Evolutionary conservation across 2,797 vertebrate genomes (phyloP).

Genomic region (Malacoraja senta): DNA sequence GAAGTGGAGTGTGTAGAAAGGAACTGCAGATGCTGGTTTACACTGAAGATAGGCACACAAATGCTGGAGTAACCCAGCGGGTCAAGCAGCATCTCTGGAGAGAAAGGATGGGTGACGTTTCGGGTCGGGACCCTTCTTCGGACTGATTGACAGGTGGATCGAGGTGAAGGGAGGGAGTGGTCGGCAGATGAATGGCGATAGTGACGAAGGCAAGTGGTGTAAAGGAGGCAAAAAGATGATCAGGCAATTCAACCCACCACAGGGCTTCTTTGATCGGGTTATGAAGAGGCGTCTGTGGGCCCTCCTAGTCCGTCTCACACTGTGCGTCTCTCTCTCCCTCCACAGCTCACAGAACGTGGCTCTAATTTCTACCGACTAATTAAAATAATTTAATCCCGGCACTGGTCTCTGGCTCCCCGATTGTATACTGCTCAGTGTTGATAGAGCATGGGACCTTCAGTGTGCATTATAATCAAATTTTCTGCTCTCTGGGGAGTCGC

Average conservation of each 20-base stretch:
- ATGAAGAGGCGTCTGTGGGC: neutral
- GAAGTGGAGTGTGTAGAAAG: no score
- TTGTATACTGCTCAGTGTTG: slow-evolving; percentile 27
- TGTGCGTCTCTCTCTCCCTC: neutral
- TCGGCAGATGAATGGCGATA: no score
- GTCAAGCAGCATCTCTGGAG: no score
- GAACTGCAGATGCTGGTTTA: no score
- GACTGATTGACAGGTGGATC: no score
- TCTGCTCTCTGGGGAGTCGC: slow-evolving; percentile 23
- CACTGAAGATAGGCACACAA: no score
- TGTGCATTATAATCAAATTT: slow-evolving; percentile 34
- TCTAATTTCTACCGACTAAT: slow-evolving; percentile 5
- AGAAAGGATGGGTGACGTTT: no score
- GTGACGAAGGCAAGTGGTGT: no score
- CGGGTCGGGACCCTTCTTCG: no score
- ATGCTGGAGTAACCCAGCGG: no score
- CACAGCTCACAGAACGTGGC: neutral
- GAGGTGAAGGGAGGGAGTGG: no score
- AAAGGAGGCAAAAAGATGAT: neutral
- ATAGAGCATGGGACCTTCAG: slow-evolving; percentile 31
- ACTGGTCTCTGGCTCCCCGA: slow-evolving; percentile 23
- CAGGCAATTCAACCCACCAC: neutral
- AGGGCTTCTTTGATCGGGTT: neutral
- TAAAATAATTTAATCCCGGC: slow-evolving; percentile 34
- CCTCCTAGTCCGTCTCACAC: neutral